Evolutionary conservation across 2,888 invertebrate species (phyloP).

Genomic region (Yponomeuta plumbellus): DNA sequence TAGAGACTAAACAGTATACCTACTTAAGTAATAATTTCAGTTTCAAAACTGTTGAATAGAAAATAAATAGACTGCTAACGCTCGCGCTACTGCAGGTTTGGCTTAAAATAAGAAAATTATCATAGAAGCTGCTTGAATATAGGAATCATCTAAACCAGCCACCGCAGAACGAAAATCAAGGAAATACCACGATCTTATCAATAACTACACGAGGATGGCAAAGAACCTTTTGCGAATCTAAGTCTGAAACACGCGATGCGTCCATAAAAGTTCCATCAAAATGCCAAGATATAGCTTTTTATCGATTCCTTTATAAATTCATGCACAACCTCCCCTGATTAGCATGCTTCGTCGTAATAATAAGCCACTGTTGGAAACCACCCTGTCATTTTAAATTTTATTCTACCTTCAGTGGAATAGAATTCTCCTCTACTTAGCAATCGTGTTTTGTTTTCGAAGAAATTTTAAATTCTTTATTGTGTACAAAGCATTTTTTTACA

Average conservation of each 20-base stretch:
- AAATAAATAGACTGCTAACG: too few relatives aligned
- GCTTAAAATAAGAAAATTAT: too few relatives aligned
- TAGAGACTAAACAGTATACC: too few relatives aligned
- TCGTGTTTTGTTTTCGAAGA: neutral
- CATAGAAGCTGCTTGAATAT: too few relatives aligned
- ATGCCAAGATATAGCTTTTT: conserved; percentile 44
- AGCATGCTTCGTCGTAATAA: conserved; percentile 14
- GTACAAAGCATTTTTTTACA: too few relatives aligned
- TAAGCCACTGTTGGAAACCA: neutral
- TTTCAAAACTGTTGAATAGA: too few relatives aligned
- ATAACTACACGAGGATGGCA: neutral
- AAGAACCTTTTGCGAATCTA: neutral
- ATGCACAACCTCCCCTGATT: conserved; percentile 15
- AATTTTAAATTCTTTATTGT: too few relatives aligned
- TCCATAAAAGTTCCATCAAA: conserved; percentile 54
- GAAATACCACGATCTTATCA: neutral
- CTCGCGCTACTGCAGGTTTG: too few relatives aligned
- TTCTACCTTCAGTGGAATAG: neutral
- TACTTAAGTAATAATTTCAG: too few relatives aligned
- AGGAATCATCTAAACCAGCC: too few relatives aligned
- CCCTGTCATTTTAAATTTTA: neutral
- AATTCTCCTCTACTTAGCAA: neutral
- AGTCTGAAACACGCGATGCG: conserved; percentile 41
- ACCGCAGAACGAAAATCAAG: too few relatives aligned
- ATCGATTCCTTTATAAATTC: conserved; percentile 44